Percentiles rank a stretch among this genome's conserved stretches.
Evolutionary conservation across 2,797 vertebrate species (phyloP).

Genomic region (Acanthurus leucopareius): DNA sequence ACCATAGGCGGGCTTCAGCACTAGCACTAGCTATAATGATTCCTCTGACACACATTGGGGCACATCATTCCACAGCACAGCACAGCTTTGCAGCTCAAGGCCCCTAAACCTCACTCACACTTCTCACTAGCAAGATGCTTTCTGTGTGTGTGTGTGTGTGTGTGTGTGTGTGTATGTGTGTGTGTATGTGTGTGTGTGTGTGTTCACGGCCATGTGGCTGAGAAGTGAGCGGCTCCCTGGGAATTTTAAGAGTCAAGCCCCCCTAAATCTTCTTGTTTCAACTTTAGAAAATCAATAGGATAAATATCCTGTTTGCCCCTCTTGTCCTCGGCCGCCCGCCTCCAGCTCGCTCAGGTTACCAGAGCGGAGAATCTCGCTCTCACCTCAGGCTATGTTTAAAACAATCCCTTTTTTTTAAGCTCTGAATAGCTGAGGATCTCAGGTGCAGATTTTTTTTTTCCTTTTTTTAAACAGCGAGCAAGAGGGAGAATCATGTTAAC

Average conservation of each 20-base stretch:
- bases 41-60: conserved; percentile 85
- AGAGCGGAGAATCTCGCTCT: conserved; percentile 82
- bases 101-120: conserved; percentile 77
- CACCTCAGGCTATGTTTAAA: conserved; percentile 89
- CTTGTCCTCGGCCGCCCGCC: conserved; percentile 80
- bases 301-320: conserved; percentile 86
- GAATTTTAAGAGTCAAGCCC: conserved; percentile 88
- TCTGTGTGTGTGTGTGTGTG: conserved; percentile 32
- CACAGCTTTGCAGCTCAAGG: conserved; percentile 82
- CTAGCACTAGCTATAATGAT: conserved; percentile 78
- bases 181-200: conserved; percentile 54
- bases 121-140: conserved; percentile 59
- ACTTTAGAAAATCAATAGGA: conserved; percentile 87
- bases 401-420: conserved; percentile 81
- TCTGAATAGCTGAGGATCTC: conserved; percentile 83
- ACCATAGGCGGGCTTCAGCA: conserved; percentile 62
- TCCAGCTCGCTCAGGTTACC: conserved; percentile 77
- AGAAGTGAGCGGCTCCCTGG: conserved; percentile 77
- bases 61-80: conserved; percentile 82
- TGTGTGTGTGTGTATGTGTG: conserved; percentile 55
- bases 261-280: conserved; percentile 88
- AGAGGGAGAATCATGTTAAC: conserved; percentile 83
- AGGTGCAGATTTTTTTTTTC: conserved; percentile 77
- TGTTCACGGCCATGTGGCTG: conserved; percentile 53
- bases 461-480: conserved; percentile 69